phyloP scores from a whole-genome alignment of 1,140 invertebrate genomes.

The Mizuhopecten yessoensis region DNA sequence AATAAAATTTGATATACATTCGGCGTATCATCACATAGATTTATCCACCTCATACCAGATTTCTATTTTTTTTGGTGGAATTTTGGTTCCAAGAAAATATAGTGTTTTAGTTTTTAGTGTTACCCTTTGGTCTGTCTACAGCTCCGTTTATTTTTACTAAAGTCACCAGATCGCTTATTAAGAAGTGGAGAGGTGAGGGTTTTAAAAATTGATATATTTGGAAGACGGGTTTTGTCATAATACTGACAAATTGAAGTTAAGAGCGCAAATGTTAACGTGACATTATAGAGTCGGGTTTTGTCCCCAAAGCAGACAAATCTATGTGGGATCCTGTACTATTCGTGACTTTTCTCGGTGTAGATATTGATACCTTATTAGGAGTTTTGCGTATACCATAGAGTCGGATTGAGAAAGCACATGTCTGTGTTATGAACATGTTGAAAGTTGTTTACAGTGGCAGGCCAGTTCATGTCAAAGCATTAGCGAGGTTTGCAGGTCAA shows the following conservation, averaged over 20 bases:
- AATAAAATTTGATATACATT: slow-evolving; percentile 52
- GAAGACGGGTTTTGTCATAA: slow-evolving; percentile 44
- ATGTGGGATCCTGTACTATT: slow-evolving; percentile 42
- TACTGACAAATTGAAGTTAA: background rate
- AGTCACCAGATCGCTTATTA: slow-evolving; percentile 47
- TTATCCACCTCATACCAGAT: slow-evolving; percentile 46
- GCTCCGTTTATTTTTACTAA: slow-evolving; percentile 56
- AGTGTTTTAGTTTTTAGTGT: slow-evolving; percentile 55
- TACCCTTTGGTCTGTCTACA: slow-evolving; percentile 56
- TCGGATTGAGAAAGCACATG: slow-evolving; percentile 23
- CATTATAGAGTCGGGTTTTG: slow-evolving; percentile 45
- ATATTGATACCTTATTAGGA: slow-evolving; percentile 26
- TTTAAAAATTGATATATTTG: slow-evolving; percentile 45
- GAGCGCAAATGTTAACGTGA: slow-evolving; percentile 46
- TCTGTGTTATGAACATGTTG: too few relatives aligned
- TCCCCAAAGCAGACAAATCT: slow-evolving; percentile 47
- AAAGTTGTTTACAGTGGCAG: too few relatives aligned
- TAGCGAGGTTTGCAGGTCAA: too few relatives aligned
- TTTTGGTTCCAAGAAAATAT: background rate
- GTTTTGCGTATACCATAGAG: background rate
- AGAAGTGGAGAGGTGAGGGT: slow-evolving; percentile 49
- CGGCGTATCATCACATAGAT: slow-evolving; percentile 56
- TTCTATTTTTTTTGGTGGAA: slow-evolving; percentile 56
- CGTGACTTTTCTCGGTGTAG: slow-evolving; percentile 30
- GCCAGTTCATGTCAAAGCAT: too few relatives aligned